phyloP scores from a whole-genome alignment of 2,113 vertebrate genomes.

The Alligator sinensis region DNA sequence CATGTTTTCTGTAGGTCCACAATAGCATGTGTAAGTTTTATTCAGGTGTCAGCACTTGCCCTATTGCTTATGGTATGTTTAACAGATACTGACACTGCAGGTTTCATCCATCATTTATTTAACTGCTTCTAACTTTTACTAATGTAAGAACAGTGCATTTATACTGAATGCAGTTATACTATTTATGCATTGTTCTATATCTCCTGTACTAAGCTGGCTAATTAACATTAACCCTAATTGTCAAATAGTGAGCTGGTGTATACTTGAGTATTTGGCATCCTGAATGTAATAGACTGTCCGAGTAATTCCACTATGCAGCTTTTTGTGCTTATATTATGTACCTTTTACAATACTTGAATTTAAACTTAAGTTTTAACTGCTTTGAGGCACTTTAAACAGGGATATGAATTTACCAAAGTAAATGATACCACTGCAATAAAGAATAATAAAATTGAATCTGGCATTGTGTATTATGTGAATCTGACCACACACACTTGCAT shows the following conservation, averaged over 20 bases:
- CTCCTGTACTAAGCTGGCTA: conserved; percentile 49
- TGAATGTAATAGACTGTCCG: conserved; percentile 74
- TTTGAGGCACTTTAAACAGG: conserved; percentile 74
- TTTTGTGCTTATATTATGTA: conserved; percentile 66
- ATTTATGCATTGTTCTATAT: conserved; percentile 25
- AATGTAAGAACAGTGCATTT: conserved; percentile 29
- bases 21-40: conserved; percentile 35
- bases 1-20: not conserved
- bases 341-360: conserved; percentile 78
- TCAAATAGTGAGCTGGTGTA: conserved; percentile 29
- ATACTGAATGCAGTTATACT: not conserved
- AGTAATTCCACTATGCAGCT: conserved; percentile 66
- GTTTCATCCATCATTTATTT: conserved; percentile 22
- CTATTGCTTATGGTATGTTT: conserved; percentile 20
- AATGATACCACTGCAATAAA: conserved; percentile 68
- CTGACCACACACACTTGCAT: not conserved
- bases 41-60: conserved; percentile 53
- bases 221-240: conserved; percentile 27
- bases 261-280: conserved; percentile 58
- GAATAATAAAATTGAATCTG: conserved; percentile 38
- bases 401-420: conserved; percentile 79
- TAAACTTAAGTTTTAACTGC: conserved; percentile 71
- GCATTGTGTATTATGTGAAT: conserved; percentile 26
- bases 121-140: conserved; percentile 41
- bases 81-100: not conserved